Evolutionary conservation across 2,888 invertebrate species (phyloP).

Genomic region (Troides aeacus): DNA sequence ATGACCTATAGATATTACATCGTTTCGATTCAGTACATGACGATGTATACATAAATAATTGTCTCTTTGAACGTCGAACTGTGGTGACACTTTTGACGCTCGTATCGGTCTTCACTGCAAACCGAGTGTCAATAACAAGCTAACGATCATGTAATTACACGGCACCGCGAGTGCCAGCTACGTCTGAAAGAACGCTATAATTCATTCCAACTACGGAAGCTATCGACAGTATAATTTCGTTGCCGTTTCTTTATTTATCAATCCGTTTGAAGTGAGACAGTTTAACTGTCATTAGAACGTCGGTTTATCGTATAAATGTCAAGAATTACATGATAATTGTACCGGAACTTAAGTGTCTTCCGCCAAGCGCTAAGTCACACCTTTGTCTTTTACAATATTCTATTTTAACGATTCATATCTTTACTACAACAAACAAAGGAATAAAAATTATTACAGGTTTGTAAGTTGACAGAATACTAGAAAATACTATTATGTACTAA

Average conservation of each 20-base stretch:
- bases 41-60: slow-evolving; percentile 2
- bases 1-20: not conserved
- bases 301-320: slow-evolving; percentile 13
- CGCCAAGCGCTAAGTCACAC: not conserved
- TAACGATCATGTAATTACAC: slow-evolving; percentile 26
- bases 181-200: slow-evolving; percentile 8
- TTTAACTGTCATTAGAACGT: slow-evolving; percentile 18
- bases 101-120: slow-evolving; percentile 4
- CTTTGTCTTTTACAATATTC: not conserved
- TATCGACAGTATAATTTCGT: slow-evolving; percentile 18
- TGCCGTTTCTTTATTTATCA: slow-evolving; percentile 22
- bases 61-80: slow-evolving; percentile 4
- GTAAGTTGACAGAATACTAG: no score
- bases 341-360: not conserved
- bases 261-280: slow-evolving; percentile 20
- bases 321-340: slow-evolving; percentile 3
- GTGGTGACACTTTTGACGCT: slow-evolving; percentile 19
- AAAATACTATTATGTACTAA: no score
- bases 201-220: slow-evolving; percentile 18
- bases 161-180: slow-evolving; percentile 21
- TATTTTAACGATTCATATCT: not conserved
- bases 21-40: no score
- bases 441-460: no score
- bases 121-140: slow-evolving; percentile 12
- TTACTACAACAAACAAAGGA: no score